These are phyloP conservation scores for Drosophila austrosaltans DNA, from an alignment of 2,888 invertebrate species.

Conservation along the genomic window DNA sequence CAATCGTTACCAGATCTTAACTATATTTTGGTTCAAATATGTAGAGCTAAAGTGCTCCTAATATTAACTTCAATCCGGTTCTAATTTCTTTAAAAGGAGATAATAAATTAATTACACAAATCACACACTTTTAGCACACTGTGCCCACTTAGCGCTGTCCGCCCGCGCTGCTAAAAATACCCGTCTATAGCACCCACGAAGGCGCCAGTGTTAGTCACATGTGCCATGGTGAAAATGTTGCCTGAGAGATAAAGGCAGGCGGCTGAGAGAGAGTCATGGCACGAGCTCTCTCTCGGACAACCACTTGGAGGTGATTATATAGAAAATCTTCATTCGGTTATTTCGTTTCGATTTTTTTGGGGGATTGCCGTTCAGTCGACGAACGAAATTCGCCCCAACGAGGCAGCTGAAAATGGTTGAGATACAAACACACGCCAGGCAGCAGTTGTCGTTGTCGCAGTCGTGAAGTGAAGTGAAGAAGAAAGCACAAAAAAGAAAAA, in stretches of 20 bases:
- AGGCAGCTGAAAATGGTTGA: slow-evolving; percentile 61
- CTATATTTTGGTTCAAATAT: too few species aligned
- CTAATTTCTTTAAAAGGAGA: neutral
- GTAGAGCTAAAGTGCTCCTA: neutral
- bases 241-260: neutral
- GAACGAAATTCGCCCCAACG: slow-evolving; percentile 71
- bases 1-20: too few species aligned
- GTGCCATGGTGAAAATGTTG: slow-evolving; percentile 66
- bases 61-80: neutral
- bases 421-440: slow-evolving; percentile 49
- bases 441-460: slow-evolving; percentile 40
- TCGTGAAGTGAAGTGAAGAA: slow-evolving; percentile 58
- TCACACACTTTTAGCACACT: slow-evolving; percentile 32
- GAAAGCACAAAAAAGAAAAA: slow-evolving; percentile 36
- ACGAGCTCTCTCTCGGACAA: slow-evolving; percentile 17
- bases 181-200: slow-evolving; percentile 53
- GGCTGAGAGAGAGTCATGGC: neutral
- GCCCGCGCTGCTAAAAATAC: slow-evolving; percentile 74
- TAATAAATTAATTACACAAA: neutral
- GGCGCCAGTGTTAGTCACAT: slow-evolving; percentile 66
- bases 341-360: slow-evolving; percentile 36
- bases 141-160: slow-evolving; percentile 55
- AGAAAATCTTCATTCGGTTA: slow-evolving; percentile 27
- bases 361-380: slow-evolving; percentile 57
- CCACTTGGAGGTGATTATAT: slow-evolving; percentile 23